Evolutionary conservation across 2,797 vertebrate genomes (phyloP), one percentile per base, ranked within the genome.

Genomic region (Anisognathus igniventris): DNA sequence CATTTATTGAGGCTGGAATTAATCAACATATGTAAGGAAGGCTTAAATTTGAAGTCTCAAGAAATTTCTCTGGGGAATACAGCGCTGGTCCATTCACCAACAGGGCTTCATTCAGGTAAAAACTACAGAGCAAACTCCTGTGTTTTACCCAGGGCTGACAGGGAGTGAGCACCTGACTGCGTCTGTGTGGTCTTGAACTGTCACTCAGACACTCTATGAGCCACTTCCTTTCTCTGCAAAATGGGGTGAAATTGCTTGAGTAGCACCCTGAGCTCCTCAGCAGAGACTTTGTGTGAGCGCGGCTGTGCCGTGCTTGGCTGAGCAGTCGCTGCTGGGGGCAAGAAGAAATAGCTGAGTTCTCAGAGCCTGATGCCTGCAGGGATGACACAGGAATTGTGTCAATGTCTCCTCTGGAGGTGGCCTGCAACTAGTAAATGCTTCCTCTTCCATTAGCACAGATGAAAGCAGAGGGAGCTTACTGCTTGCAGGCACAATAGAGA

Each of bases 371-470:
- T 35, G 42, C 57, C 85, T 54, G 45, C 33, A 91, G 91, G 40
- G 87, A n/a, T 35, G 64, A 12, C 14, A 13, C 30, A n/a, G 30
- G 9, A 88, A 37, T 12, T 33, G 27, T 60, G 61, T 16, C 40
- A 65, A 7, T 8, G 30, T 9, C 89, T 76, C 33, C 40, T 82
- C 50, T 39, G 45, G 48, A 90, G 16, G 9, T 9, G 75, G 39
- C 42, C 70, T 37, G 54, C 68, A 72, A 68, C 39, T 27, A 37
- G 35, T 7, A 90, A 91, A 50, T 75, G 61, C 57, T 91, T 74
- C 65, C 35, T 67, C 13, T 91, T 80, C 76, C 72, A 67, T 93
- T 77, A 93, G 51, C 75, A 67, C 45, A 27, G 44, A 51, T 10
- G 60, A 94, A 94, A 85, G 71, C n/a, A 62, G 58, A 44, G 60